Evolutionary conservation across 2,797 vertebrate genomes (phyloP), one percentile per base, ranked within the genome.

Genomic region (Yasuhikotakia modesta): DNA sequence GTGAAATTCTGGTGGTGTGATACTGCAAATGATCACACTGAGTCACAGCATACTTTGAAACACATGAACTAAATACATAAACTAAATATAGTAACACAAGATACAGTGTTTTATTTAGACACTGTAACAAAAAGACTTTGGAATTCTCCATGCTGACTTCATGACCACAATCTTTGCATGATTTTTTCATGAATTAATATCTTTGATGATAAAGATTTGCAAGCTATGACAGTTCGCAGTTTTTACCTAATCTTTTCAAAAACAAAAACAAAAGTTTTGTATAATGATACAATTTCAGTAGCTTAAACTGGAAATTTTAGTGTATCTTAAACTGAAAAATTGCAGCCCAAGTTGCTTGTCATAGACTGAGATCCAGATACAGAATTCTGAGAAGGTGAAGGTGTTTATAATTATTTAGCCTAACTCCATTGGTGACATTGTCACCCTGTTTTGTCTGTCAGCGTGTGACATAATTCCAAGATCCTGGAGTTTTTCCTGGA

Each of bases 381-480:
- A 39, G 35, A 8, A 45, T 65, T 53, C 17, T 19, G 11, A 32
- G 8, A 55, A 22, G 8, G 10, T 5, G 8, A 55, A 22, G 8
- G 10, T 5, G 3, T n/a, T 66, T 55, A 11, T 55, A 2, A 11
- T 78, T 64, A 53, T 45, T 24, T 32, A 55, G 65, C 8, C 11
- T 53, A 48, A 48, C 32, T 46, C 17, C 10, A 22, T 65, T 32
- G 17, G 64, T 12, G n/a, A 21, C 22, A 78, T 21, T 21, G 13
- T 78, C 45, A 78, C 68, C 71, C 67, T 53, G 64, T 58, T 32
- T 22, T 7, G 10, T 19, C 71, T 64, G 32, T 55, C 35, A 52
- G 2, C 30, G 46, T 13, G 21, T 61, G 24, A 14, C 57, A 14
- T 39, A 4, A 68, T 46, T 4, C 3, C 67, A 78, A 27, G 4